Base-by-base conservation (phyloP, 2,797 vertebrate genomes). In the Buceros bicornis region DNA sequence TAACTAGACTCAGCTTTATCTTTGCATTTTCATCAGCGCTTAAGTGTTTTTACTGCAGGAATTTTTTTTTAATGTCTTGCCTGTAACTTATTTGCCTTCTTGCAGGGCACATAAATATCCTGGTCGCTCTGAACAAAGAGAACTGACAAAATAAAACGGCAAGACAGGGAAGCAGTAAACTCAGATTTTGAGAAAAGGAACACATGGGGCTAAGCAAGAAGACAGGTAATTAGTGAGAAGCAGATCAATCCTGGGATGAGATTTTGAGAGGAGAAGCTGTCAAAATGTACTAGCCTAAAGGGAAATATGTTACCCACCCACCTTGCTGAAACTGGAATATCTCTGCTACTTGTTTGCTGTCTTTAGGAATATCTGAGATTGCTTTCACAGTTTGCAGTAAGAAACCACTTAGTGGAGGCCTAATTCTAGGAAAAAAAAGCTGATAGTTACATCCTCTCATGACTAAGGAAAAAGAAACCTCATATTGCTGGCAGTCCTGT, bases 191-290 rank as follows among this genome's bases (percentile, higher is more conserved):
- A 71, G 67, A 54, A 60, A 67, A 37, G 42, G 16, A 78, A 35
- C 28, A 51, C 73, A 14, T 25, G 29, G 51, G 51, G 48, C 60
- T 77, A 21, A 81, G 76, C 25, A 64, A 77, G 71, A 78, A 33
- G 79, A 61, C 16, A 70, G 57, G 14, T 69, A 78, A 86, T 78
- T 65, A 64, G 54, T 43, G 70, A 91, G 57, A 11, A 86, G 50
- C 69, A 90, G 79, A 57, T 82, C 88, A 88, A 50, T 71, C 42
- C 65, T 64, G 42, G 53, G 35, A 40, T 70, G 65, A 86, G 61
- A 83, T 54, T 93, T 81, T 54, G 69, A 82, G 79, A 88, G 45
- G 57, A 85, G 35, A 89, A 84, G 24, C 82, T 87, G 82, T 88
- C 56, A 80, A 79, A 95, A 87, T 45, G 7, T 66, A 56, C 60